Evolutionary conservation across 37 sponge, comb jelly and placozoan genomes (phyloP).

Genomic region (Eunapius fragilis): DNA sequence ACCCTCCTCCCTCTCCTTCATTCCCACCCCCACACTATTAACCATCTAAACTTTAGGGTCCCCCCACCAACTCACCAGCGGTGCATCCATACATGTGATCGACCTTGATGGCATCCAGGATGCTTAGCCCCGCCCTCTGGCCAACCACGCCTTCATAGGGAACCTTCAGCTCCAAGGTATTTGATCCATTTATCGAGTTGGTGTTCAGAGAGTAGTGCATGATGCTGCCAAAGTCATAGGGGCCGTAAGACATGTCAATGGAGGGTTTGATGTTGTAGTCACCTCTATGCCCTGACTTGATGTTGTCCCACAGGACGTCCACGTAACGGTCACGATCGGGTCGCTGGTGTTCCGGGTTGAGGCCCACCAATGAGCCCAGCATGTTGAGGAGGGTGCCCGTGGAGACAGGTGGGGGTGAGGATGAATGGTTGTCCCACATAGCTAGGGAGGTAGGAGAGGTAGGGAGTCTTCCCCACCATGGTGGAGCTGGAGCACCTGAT

Average conservation of each 20-base stretch:
- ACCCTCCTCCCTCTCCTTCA: too few species aligned
- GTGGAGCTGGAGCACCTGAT: too few species aligned
- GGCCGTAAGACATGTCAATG: too few species aligned
- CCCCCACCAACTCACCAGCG: conserved; percentile 5
- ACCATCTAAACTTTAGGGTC: too few species aligned
- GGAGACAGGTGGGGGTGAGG: too few species aligned
- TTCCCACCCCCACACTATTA: background rate
- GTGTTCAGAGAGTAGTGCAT: conserved; percentile 45
- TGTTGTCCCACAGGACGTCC: background rate
- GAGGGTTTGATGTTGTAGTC: conserved; percentile 1
- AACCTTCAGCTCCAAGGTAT: conserved; percentile 20
- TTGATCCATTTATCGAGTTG: conserved; percentile 10
- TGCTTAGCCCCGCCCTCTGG: conserved; percentile 37
- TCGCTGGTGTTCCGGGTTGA: conserved; percentile 3
- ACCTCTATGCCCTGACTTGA: background rate
- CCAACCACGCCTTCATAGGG: conserved; percentile 33
- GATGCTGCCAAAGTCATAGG: conserved; percentile 49
- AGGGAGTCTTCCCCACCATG: too few species aligned
- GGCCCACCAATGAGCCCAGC: background rate
- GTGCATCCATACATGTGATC: conserved; percentile 11
- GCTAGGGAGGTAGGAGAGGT: too few species aligned
- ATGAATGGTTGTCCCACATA: too few species aligned
- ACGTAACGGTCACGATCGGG: conserved; percentile 9
- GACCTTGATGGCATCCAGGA: conserved; percentile 13
- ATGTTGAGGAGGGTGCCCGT: background rate